These are phyloP conservation scores for Caradrina kadenii DNA, from an alignment of 2,888 invertebrate genomes.

Conservation along the genomic window DNA sequence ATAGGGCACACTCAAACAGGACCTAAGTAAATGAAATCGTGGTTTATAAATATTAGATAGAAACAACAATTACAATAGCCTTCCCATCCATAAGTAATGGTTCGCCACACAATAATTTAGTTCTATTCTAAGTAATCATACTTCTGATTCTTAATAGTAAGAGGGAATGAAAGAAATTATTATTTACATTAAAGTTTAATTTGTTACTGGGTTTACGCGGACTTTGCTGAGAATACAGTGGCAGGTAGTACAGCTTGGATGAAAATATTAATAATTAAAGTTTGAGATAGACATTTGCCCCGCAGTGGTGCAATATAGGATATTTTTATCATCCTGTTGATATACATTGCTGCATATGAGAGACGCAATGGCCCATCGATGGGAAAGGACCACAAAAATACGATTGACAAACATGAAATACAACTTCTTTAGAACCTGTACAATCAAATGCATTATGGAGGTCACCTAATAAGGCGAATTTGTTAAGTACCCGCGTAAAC, in stretches of 20 bases:
- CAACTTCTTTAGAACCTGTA: no score
- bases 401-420: neutral
- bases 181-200: constrained; percentile 45
- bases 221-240: neutral
- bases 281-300: neutral
- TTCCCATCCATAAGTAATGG: constrained; percentile 3
- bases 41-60: constrained; percentile 33
- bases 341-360: neutral
- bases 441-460: no score
- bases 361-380: no score
- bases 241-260: no score
- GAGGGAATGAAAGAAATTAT: constrained; percentile 46
- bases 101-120: constrained; percentile 14
- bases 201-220: constrained; percentile 23
- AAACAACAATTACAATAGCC: constrained; percentile 9
- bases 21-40: constrained; percentile 21
- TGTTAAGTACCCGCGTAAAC: constrained; percentile 10
- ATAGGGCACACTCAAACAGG: no score
- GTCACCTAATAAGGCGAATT: neutral
- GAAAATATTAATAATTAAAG: no score
- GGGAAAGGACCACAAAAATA: neutral
- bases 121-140: constrained; percentile 27
- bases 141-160: constrained; percentile 39
- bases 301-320: neutral
- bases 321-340: neutral